A percentile compares a stretch with the other conserved stretches of the same genome.
Evolutionary conservation across 2,888 invertebrate genomes (phyloP).

Genomic region (Corythucha ciliata): DNA sequence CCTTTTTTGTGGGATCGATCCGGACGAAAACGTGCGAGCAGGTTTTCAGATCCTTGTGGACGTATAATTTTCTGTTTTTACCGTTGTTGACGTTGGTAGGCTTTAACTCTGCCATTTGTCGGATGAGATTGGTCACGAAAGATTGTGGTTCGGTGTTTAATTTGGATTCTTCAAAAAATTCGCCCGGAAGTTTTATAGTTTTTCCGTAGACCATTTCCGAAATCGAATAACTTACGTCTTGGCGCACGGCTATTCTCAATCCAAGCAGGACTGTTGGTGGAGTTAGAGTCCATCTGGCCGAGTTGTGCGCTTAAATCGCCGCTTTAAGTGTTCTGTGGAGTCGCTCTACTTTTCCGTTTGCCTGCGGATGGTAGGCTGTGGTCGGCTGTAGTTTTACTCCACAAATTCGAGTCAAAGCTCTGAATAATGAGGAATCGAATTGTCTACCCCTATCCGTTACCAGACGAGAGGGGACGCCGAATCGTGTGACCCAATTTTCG

Average conservation of each 20-base stretch:
- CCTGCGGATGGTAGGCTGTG: constrained; percentile 31
- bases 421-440: constrained; percentile 36
- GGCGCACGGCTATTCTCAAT: constrained; percentile 10
- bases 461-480: constrained; percentile 39
- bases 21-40: too few species aligned
- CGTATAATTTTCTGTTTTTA: too few species aligned
- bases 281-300: constrained; percentile 9
- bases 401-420: constrained; percentile 25
- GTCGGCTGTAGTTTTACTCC: constrained; percentile 34
- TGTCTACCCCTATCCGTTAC: constrained; percentile 40
- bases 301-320: constrained; percentile 8
- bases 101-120: too few species aligned
- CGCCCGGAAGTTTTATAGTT: constrained; percentile 1
- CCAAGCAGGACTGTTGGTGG: constrained; percentile 20
- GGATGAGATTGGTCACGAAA: too few species aligned
- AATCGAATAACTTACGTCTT: constrained; percentile 5
- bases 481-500: constrained; percentile 41
- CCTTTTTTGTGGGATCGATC: too few species aligned
- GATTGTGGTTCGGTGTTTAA: too few species aligned
- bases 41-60: too few species aligned
- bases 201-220: constrained; percentile 13
- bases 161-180: constrained; percentile 6
- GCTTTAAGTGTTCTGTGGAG: constrained; percentile 15
- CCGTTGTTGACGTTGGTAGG: too few species aligned
- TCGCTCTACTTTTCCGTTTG: constrained; percentile 13